These are phyloP conservation scores for Meta bourneti DNA, from an alignment of 2,888 invertebrate species.

Conservation along the genomic window DNA sequence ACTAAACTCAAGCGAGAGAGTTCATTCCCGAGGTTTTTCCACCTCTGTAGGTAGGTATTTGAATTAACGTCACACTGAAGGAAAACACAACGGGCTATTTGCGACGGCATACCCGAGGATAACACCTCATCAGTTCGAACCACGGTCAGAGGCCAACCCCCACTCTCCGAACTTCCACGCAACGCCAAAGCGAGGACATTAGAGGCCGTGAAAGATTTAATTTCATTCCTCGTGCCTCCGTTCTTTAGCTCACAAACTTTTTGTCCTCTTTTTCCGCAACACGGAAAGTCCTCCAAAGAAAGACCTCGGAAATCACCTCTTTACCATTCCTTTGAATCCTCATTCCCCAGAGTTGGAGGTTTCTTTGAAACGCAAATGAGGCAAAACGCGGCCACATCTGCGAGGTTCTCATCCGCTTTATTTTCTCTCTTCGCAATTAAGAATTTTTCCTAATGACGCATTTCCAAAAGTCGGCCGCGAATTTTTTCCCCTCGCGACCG, in stretches of 20 bases:
- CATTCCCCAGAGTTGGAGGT: background rate
- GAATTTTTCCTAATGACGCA: background rate
- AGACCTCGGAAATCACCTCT: background rate
- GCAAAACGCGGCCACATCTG: background rate
- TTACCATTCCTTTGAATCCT: background rate
- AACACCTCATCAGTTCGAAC: no score
- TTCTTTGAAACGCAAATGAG: slow-evolving; percentile 1
- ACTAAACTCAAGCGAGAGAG: no score
- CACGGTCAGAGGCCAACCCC: no score
- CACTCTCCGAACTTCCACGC: no score
- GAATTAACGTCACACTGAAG: no score
- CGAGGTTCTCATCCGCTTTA: background rate
- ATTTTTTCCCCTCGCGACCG: background rate
- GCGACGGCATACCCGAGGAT: no score
- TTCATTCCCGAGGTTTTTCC: no score
- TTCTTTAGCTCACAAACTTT: background rate
- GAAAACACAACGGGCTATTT: no score
- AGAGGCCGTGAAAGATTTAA: no score
- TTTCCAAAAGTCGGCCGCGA: background rate
- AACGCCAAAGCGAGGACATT: no score
- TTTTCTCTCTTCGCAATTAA: background rate
- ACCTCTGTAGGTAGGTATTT: no score
- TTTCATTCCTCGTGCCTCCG: no score
- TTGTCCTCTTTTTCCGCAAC: background rate
- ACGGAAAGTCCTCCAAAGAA: background rate